Evolutionary conservation across 2,888 invertebrate species (phyloP).

Genomic region (Xiphydria camelus): DNA sequence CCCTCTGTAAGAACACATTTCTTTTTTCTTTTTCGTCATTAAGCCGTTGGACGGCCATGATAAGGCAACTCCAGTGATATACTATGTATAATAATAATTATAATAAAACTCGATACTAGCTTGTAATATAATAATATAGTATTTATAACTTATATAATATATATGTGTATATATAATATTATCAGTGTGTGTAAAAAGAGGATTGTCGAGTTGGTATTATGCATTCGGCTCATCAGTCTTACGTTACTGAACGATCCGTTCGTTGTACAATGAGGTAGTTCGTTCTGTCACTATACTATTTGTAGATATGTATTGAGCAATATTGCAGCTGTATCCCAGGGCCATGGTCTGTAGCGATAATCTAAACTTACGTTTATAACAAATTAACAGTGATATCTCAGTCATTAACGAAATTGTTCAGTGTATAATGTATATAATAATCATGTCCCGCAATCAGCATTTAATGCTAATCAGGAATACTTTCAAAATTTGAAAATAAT

Average conservation of each 20-base stretch:
- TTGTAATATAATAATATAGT: slow-evolving; percentile 14
- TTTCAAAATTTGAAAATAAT: slow-evolving; percentile 23
- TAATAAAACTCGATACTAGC: slow-evolving; percentile 15
- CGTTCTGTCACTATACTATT: slow-evolving; percentile 19
- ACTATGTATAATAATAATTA: slow-evolving; percentile 19
- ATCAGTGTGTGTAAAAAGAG: not conserved
- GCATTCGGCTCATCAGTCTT: slow-evolving; percentile 29
- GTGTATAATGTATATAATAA: slow-evolving; percentile 20
- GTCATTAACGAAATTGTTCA: slow-evolving; percentile 35
- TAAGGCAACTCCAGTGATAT: slow-evolving; percentile 19
- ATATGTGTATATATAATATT: slow-evolving; percentile 2
- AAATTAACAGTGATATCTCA: slow-evolving; percentile 45
- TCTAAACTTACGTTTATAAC: slow-evolving; percentile 40
- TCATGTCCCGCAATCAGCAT: slow-evolving; percentile 23
- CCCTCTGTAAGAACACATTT: slow-evolving; percentile 7
- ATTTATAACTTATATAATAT: slow-evolving; percentile 16
- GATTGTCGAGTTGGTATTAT: slow-evolving; percentile 12
- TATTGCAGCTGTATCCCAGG: slow-evolving; percentile 54
- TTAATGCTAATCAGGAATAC: slow-evolving; percentile 28
- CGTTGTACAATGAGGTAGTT: slow-evolving; percentile 34
- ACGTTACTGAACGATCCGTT: slow-evolving; percentile 23
- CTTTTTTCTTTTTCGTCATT: slow-evolving; percentile 10
- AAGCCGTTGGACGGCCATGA: slow-evolving; percentile 18
- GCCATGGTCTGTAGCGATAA: slow-evolving; percentile 38
- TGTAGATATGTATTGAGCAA: slow-evolving; percentile 35